These are phyloP conservation scores for Drosophila arizonae DNA, from an alignment of 1,140 invertebrate species.

Conservation along the genomic window DNA sequence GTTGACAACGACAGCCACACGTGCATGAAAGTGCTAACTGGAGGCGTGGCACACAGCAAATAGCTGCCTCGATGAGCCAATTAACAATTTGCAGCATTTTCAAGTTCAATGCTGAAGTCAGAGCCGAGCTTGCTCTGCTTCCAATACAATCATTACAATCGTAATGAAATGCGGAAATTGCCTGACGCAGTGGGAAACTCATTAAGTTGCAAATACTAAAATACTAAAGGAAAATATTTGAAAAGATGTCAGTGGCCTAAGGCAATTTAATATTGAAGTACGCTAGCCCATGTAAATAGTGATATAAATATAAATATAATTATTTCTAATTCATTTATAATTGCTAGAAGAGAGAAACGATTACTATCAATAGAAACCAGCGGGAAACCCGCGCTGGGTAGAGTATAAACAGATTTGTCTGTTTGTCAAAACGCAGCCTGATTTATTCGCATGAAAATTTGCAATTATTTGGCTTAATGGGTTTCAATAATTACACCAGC, in stretches of 20 bases:
- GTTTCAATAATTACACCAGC: conserved; percentile 58
- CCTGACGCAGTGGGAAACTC: conserved; percentile 40
- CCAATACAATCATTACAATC: neutral
- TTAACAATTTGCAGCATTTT: conserved; percentile 47
- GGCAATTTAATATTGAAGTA: no score
- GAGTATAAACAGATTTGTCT: neutral
- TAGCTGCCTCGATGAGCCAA: neutral
- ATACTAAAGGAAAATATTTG: neutral
- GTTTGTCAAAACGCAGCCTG: neutral
- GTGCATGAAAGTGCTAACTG: conserved; percentile 69
- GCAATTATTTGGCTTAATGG: conserved; percentile 72
- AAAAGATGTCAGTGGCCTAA: neutral
- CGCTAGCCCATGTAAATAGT: neutral
- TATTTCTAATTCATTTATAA: neutral
- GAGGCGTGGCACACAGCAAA: conserved; percentile 30
- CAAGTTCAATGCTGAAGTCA: conserved; percentile 57
- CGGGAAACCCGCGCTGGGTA: neutral
- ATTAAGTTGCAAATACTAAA: conserved; percentile 31
- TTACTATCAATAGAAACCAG: neutral
- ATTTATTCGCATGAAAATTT: conserved; percentile 18
- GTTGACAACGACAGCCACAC: conserved; percentile 51
- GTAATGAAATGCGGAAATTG: conserved; percentile 70
- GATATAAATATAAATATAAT: neutral
- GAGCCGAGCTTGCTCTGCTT: neutral
- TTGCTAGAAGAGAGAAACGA: neutral